Evolutionary conservation across 1,140 invertebrate species (phyloP).

Genomic region (Papilio xuthus): DNA sequence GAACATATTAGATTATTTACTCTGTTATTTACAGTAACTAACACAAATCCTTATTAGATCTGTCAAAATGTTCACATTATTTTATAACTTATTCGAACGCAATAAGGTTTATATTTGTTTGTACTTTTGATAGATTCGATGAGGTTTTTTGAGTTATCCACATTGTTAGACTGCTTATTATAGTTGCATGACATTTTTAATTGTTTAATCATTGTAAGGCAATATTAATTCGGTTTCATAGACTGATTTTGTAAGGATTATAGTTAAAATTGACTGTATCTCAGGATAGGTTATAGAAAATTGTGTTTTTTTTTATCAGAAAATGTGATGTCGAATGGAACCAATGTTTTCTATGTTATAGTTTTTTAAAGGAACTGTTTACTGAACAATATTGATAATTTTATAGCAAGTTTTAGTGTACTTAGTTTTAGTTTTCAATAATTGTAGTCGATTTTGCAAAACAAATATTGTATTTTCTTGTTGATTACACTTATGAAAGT

Average conservation of each 20-base stretch:
- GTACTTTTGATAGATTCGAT: constrained; percentile 20
- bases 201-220: background rate
- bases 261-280: constrained; percentile 30
- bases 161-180: constrained; percentile 30
- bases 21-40: constrained; percentile 42
- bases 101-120: constrained; percentile 2
- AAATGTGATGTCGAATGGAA: constrained; percentile 36
- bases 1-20: constrained; percentile 48
- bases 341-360: constrained; percentile 35
- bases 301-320: background rate
- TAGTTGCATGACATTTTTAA: constrained; percentile 33
- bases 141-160: constrained; percentile 14
- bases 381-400: constrained; percentile 1
- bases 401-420: background rate
- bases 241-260: constrained; percentile 36
- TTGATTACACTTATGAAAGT: background rate
- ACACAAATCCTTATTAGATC: constrained; percentile 36
- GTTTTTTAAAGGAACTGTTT: background rate
- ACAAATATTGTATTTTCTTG: background rate
- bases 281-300: constrained; percentile 7
- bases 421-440: constrained; percentile 6
- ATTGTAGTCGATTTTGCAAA: background rate
- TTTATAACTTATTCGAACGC: background rate
- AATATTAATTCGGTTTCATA: constrained; percentile 36
- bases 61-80: constrained; percentile 25